Base-by-base conservation (phyloP, 2,113 vertebrate species). In the Plecotus auritus region DNA sequence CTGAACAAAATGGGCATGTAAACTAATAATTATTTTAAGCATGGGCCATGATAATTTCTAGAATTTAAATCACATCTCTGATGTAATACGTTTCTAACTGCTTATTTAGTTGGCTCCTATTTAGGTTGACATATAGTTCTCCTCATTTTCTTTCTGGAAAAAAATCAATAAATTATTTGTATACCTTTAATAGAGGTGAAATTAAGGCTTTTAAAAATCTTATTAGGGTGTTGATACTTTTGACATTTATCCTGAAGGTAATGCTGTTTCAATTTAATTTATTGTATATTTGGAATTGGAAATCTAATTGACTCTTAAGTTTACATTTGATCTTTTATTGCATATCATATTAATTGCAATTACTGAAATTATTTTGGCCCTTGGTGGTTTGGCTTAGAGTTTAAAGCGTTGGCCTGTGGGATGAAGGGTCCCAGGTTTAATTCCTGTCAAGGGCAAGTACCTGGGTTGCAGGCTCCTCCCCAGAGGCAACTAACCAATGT, bases 101-200 rank as follows among this genome's bases (percentile, higher is more conserved):
- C 42, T 78, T 72, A 28, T 70, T 96, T 78, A 35, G 45, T 96
- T 95, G 49, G 10, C 22, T 95, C 1, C 69, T 91, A 70, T 11
- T 7, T 92, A 64, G 7, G 9, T 82, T 77, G 70, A 51, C n/a
- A n/a, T 23, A 14, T 30, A 70, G 83, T 92, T 83, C 49, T 82
- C 84, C 45, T 93, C 23, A 86, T 91, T 82, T 94, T 90, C 74
- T 45, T 94, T 90, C 59, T 85, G 76, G 37, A 86, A 85, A 47
- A 89, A 91, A 64, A 66, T 81, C 18, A 87, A 56, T 47, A 45
- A 45, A 82, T 82, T 85, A 88, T 88, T 85, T 93, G 69, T 78
- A 73, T 56, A 81, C 9, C 4, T 90, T 61, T 83, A 76, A 76
- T 87, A 84, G 54, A 96, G 32, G 66, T 73, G 16, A 92, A 90